Conservation (phyloP, 1,140 invertebrate genomes). For the Diuraphis noxia region DNA sequence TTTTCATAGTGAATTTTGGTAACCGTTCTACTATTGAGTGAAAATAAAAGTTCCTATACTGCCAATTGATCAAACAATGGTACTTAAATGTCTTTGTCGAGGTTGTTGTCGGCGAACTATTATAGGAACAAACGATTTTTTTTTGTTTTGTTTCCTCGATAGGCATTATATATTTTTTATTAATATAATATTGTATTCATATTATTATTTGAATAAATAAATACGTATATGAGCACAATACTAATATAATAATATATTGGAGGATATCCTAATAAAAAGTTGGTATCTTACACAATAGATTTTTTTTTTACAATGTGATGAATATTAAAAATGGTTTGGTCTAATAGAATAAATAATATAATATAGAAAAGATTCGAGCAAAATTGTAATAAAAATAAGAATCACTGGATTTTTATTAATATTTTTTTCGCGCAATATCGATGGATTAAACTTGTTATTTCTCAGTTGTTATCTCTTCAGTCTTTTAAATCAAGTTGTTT, state of each 20-base stretch:
- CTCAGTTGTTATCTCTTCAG: background rate
- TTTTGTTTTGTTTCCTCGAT: background rate
- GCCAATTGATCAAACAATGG: background rate
- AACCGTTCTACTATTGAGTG: background rate
- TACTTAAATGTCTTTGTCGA: background rate
- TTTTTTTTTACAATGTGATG: background rate
- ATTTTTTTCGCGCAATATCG: background rate
- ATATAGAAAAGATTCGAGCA: background rate
- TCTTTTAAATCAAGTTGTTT: background rate
- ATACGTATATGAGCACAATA: background rate
- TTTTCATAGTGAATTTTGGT: background rate
- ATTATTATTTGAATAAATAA: slow-evolving; percentile 5
- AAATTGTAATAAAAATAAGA: background rate
- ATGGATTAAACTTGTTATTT: background rate
- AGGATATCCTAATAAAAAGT: background rate
- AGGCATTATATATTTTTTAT: background rate
- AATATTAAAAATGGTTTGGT: background rate
- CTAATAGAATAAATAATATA: background rate
- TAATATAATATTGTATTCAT: background rate
- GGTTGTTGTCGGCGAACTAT: background rate
- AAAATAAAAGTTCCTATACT: background rate
- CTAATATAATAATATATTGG: background rate
- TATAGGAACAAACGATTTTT: background rate
- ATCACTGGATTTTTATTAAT: background rate
- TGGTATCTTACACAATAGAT: background rate